Evolutionary conservation across 2,888 invertebrate genomes (phyloP), one percentile per base, ranked within the genome.

Genomic region (Hecatera dysodea): DNA sequence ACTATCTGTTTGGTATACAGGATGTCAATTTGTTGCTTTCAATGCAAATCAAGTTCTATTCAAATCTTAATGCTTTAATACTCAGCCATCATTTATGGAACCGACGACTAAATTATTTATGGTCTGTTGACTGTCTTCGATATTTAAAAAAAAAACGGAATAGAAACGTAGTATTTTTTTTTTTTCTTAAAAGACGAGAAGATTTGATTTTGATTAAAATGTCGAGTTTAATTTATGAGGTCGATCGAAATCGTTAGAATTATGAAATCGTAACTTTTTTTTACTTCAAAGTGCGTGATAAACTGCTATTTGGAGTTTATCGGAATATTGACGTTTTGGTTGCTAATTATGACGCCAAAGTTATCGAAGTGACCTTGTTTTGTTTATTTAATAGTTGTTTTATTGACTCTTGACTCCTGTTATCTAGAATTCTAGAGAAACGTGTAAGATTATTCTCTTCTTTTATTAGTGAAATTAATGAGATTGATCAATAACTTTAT

Each of bases 31-130:
- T 70, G 75, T 81, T 83, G 55, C 74, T 72, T 81, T 83, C 76
- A 75, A 79, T 71, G 69, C 79, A 82, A 83, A 83, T 83, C 82
- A 84, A 67, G 72, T 27, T 75, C 61, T 63, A 82, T 82, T 78
- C 57, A 75, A 67, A 56, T 27, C 61, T 48, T 62, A 75, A 78
- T 75, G 72, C 67, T 60, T 67, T 72, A 71, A 64, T 67, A 62
- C 50, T 60, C 56, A 48, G 46, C 50, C 60, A 66, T 78, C 67
- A 78, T 81, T 72, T 84, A 84, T 66, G 59, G 75, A 60, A 36
- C 48, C 42, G 65, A 56, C 57, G 55, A 66, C 57, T 19, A 55
- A 62, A 64, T 63, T 75, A 73, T 75, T 74, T 81, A 82, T 81
- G 60, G 65, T 55, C 59, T 60, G 55, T 67, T 50, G 48, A 17